phyloP scores from a whole-genome alignment of 2,888 invertebrate genomes.

The Eristalis pertinax region DNA sequence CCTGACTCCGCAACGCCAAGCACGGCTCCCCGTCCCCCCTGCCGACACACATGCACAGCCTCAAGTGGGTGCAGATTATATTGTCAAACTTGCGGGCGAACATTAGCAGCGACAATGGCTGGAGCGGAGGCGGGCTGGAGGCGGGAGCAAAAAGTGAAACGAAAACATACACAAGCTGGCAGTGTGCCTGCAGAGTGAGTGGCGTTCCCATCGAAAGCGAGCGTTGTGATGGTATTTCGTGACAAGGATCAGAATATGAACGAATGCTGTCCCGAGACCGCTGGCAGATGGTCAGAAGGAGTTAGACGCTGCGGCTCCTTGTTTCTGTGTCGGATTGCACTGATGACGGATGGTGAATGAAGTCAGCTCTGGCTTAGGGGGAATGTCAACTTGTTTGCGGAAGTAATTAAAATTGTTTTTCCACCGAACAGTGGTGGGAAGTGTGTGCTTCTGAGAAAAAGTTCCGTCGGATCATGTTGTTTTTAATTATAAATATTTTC shows the following conservation, averaged over 20 bases:
- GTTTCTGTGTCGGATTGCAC: not conserved
- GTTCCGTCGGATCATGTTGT: not conserved
- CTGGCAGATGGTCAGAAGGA: conserved; percentile 42
- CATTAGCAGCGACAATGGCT: conserved; percentile 7
- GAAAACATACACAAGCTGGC: conserved; percentile 30
- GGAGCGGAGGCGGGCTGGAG: not conserved
- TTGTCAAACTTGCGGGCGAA: conserved; percentile 66
- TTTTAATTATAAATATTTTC: conserved; percentile 1
- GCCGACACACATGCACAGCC: not conserved
- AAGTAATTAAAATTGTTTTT: conserved; percentile 57
- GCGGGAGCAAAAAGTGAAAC: not conserved
- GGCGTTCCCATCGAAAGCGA: conserved; percentile 45
- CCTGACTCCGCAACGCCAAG: conserved; percentile 7
- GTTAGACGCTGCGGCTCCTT: not conserved
- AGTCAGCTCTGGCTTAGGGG: conserved; percentile 23
- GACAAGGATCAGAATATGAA: conserved; percentile 44
- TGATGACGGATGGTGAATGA: conserved; percentile 13
- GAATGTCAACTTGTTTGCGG: conserved; percentile 56
- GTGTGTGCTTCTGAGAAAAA: not conserved
- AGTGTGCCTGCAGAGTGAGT: conserved; percentile 7
- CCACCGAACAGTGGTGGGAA: not conserved
- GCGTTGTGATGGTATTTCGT: conserved; percentile 58
- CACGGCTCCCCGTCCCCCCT: not conserved
- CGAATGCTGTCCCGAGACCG: not conserved
- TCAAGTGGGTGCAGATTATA: conserved; percentile 44